Conservation (phyloP, 2,797 vertebrate genomes). For the Margarornis squamiger region DNA sequence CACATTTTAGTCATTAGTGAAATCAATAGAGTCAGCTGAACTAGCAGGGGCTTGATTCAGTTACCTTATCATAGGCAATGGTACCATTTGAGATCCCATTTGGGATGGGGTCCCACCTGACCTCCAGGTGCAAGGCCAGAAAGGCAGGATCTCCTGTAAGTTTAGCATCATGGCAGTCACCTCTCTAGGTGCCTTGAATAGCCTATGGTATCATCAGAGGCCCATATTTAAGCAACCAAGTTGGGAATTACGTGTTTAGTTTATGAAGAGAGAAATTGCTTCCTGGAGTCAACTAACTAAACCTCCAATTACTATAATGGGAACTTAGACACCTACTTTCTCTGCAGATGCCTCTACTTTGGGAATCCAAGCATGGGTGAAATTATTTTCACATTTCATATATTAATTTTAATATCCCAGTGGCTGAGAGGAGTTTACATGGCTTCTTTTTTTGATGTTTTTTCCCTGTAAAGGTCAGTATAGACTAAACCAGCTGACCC, state of each 20-base stretch:
- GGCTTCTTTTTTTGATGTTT: not conserved
- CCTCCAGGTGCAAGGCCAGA: not conserved
- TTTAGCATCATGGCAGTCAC: not conserved
- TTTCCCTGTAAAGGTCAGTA: not conserved
- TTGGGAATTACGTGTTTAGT: fast-evolving
- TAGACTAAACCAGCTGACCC: not conserved
- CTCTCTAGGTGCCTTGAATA: not conserved
- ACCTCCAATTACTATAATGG: fast-evolving
- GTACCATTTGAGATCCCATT: not conserved
- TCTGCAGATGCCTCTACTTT: not conserved
- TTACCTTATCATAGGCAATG: not conserved
- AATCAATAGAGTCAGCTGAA: not conserved
- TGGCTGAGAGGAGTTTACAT: not conserved
- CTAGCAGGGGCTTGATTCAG: fast-evolving
- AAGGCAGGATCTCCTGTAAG: not conserved
- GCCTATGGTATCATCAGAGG: not conserved
- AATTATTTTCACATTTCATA: not conserved
- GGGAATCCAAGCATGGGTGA: not conserved
- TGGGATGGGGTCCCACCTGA: not conserved
- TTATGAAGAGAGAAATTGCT: not conserved
- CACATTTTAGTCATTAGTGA: not conserved
- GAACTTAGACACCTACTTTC: not conserved
- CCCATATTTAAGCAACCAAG: not conserved
- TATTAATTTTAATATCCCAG: not conserved
- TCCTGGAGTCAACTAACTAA: not conserved